Base-by-base conservation (phyloP, 2,113 vertebrate genomes). In the Oophaga pumilio region DNA sequence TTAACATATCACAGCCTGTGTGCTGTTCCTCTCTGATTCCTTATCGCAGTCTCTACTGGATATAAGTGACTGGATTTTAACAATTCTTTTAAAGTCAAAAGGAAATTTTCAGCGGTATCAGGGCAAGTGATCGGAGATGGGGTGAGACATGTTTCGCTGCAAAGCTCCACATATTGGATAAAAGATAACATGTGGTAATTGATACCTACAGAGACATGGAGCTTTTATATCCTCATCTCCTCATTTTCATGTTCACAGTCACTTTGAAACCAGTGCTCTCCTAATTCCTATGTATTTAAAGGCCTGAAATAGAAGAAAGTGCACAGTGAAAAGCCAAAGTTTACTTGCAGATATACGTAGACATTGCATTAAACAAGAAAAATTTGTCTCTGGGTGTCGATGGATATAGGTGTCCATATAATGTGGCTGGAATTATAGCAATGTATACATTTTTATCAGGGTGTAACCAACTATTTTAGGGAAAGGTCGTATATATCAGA, bases 221-320 rank as follows among this genome's bases (percentile, higher is more conserved):
- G 89, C n/a, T 24, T 79, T 83, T 43, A 49, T 53, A 62, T 77
- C 78, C 80, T 87, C 80, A 84, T 84, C 89, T 26, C 52, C 88
- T 81, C 89, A 82, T 28, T 89, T 90, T 89, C 87, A 73, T 52
- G 71, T 79, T 90, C 78, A 68, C 24, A 84, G 85, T 79, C 6
- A 50, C 82, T 90, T 76, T 28, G 66, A 62, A 71, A 68, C 43
- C 43, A 81, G 76, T 88, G 78, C 74, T 89, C 89, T 85, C 89
- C 87, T 89, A 81, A 85, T 92, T 91, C 85, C 22, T 71, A 53
- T 89, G 64, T 88, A 50, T 80, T 85, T 88, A 59, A 33, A 84
- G 85, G 77, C 86, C 60, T 66, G 24, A 24, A 73, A 88, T 87
- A 71, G 15, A 68, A 76, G 89, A 87, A 53, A 66, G 84, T 0